These are phyloP conservation scores for Eulacestoma nigropectus DNA, from an alignment of 2,113 vertebrate genomes.

Conservation along the genomic window DNA sequence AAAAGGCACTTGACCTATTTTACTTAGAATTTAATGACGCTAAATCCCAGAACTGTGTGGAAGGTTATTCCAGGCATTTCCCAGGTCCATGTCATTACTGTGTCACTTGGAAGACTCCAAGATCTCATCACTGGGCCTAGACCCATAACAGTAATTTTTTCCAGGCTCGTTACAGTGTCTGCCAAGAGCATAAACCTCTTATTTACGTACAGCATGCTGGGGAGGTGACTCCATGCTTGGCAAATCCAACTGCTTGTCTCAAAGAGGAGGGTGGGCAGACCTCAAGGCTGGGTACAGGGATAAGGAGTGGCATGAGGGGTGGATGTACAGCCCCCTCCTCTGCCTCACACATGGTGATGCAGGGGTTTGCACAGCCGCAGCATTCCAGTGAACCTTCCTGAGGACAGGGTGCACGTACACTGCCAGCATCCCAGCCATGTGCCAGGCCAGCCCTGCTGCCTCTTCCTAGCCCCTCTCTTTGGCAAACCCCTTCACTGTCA, in stretches of 20 bases:
- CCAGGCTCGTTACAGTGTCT: not conserved
- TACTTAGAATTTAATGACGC: not conserved
- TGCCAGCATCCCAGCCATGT: not conserved
- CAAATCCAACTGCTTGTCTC: not conserved
- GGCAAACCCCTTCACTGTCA: not conserved
- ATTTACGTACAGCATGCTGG: not conserved
- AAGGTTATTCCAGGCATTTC: not conserved
- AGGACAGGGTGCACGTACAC: accelerated
- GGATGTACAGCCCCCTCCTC: not conserved
- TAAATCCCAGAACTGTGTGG: not conserved
- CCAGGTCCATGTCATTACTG: not conserved
- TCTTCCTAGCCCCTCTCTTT: not conserved
- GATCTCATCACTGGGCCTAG: not conserved
- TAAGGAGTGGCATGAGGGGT: not conserved
- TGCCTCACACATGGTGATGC: accelerated
- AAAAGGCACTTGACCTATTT: not conserved
- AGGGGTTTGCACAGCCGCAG: not conserved
- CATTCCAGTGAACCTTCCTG: not conserved
- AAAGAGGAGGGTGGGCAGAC: not conserved
- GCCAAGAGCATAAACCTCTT: not conserved
- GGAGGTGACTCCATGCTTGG: not conserved
- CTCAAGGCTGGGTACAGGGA: accelerated
- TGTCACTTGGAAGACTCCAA: not conserved
- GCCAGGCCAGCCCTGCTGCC: not conserved
- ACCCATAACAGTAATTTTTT: not conserved